phyloP scores from a whole-genome alignment of 2,797 vertebrate species.

The Merluccius polli region DNA sequence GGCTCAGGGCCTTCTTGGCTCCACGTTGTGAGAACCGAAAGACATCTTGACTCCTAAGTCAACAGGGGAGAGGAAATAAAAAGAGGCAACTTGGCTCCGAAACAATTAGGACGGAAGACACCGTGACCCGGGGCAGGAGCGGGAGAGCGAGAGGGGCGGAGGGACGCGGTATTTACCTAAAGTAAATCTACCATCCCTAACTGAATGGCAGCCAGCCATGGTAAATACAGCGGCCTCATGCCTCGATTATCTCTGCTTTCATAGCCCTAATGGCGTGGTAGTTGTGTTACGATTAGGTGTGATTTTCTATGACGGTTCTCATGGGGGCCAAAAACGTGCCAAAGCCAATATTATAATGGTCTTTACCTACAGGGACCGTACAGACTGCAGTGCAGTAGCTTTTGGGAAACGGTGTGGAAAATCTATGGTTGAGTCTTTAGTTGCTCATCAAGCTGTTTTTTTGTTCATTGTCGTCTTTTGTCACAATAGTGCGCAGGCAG shows the following conservation, averaged over 20 bases:
- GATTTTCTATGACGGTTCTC: neutral
- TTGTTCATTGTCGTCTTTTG: neutral
- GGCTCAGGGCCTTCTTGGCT: neutral
- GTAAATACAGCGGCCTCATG: slow-evolving; percentile 38
- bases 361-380: neutral
- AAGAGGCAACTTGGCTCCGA: neutral
- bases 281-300: neutral
- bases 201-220: slow-evolving; percentile 31
- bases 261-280: neutral
- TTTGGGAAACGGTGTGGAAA: neutral
- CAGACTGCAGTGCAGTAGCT: neutral
- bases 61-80: slow-evolving; percentile 54
- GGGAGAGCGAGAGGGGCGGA: neutral
- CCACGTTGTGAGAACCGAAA: slow-evolving; percentile 9
- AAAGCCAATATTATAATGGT: neutral
- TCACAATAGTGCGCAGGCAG: neutral
- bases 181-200: slow-evolving; percentile 29
- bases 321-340: neutral
- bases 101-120: slow-evolving; percentile 40
- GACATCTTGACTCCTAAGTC: slow-evolving; percentile 28
- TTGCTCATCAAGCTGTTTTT: neutral
- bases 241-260: neutral
- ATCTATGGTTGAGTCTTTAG: neutral
- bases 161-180: slow-evolving; percentile 31
- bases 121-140: slow-evolving; percentile 26